A percentile compares a stretch with the other conserved stretches of the same genome.
These are phyloP conservation scores for Rhodeus uyekii DNA, from an alignment of 2,797 vertebrate species.

Conservation along the genomic window DNA sequence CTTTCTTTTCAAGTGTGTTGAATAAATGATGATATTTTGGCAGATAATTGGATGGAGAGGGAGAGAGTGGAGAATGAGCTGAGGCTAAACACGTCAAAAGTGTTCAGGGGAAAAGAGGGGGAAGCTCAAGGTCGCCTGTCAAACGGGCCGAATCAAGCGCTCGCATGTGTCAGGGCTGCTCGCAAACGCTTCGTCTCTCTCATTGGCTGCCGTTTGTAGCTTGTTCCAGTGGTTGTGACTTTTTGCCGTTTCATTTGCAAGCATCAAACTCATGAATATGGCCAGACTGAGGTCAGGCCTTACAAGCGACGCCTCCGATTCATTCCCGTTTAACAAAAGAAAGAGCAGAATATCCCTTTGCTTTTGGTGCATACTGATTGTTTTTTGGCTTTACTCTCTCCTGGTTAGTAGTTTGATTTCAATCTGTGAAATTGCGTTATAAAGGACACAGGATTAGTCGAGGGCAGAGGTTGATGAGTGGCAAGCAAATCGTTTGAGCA, in stretches of 20 bases:
- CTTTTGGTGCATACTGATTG: background rate
- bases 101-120: slow-evolving; percentile 11
- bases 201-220: background rate
- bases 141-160: background rate
- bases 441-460: too few relatives aligned
- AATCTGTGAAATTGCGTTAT: too few relatives aligned
- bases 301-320: background rate
- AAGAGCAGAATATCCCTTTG: background rate
- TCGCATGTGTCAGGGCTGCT: background rate
- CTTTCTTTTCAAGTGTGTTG: slow-evolving; percentile 36
- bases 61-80: slow-evolving; percentile 6
- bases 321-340: background rate
- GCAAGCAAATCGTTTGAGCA: too few relatives aligned
- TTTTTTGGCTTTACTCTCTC: too few relatives aligned
- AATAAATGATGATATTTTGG: slow-evolving; percentile 56
- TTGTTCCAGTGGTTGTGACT: background rate
- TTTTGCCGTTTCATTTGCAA: background rate
- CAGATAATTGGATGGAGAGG: slow-evolving; percentile 36
- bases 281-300: background rate
- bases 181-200: slow-evolving; percentile 18
- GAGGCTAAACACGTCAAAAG: slow-evolving; percentile 23
- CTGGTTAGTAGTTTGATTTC: too few relatives aligned
- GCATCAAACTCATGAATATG: background rate
- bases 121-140: slow-evolving; percentile 22
- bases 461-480: too few relatives aligned